Evolutionary conservation across 35 echinoderm and acorn worm species (phyloP), one percentile per base, ranked within the genome.

Genomic region (Amphiura filiformis): DNA sequence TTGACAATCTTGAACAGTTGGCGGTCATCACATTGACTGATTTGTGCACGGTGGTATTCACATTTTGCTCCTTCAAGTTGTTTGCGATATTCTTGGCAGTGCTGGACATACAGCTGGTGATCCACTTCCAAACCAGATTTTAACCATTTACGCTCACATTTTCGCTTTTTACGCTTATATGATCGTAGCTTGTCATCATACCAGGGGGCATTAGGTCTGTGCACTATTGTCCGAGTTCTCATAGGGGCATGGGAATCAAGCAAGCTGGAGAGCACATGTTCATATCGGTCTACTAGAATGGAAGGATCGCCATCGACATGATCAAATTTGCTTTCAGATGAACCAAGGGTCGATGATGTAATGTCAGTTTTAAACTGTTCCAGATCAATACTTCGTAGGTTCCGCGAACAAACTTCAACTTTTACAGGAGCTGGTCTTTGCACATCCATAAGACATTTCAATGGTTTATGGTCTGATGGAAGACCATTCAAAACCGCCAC

Each of bases 391-490:
- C 39, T 30, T 22, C 75, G 65, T 14, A 78, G 49, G 26, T 79
- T 88, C 42, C 86, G 65, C 28, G 38, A 38, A 23, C 20, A 39
- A 1, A 88, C 47, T 39, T 64, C 20, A n/a, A 80, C 79, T 35
- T 36, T 89, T 11, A 65, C 11, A 36, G 79, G 35, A 38, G 87
- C 39, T 39, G 88, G 88, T 42, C 39, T 90, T 49, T 77, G 49
- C 1, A 90, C 28, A 30, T 84, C 23, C 26, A 90, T 13, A 78
- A 39, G 75, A 78, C 88, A 90, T 18, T 32, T 90, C 1, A 84
- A n/a, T 14, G 88, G 38, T 52, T 37, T 40, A 81, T 91, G 84
- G 40, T 92, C 85, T 84, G n/a, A 44, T 82, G 84, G 37, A n/a
- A 88, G 75, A 31, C 81, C 78, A 31, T 32, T 37, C 37, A 88